Percentiles rank a stretch among this genome's conserved stretches.
Evolutionary conservation across 2,797 vertebrate species (phyloP).

Genomic region (Ceryle rudis): DNA sequence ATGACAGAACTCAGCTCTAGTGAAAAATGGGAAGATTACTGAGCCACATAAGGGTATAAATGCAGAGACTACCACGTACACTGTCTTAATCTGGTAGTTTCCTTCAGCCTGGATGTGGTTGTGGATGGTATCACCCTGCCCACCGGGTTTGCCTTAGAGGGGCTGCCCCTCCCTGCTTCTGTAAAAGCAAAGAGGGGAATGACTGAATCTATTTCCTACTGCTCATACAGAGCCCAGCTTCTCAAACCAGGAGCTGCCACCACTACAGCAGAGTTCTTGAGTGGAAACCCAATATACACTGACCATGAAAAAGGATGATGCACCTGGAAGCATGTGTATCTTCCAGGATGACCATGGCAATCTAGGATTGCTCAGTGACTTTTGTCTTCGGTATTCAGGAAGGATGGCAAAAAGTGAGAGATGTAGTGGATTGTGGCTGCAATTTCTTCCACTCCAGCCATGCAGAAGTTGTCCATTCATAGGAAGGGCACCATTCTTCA

Average conservation of each 20-base stretch:
- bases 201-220: not conserved
- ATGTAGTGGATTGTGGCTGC: not conserved
- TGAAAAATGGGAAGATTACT: not conserved
- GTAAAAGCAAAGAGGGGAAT: not conserved
- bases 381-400: not conserved
- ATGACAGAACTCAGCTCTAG: not conserved
- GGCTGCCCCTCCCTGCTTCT: not conserved
- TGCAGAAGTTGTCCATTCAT: not conserved
- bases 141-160: not conserved
- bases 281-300: not conserved
- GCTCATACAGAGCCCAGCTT: not conserved
- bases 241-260: not conserved
- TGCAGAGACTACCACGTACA: not conserved
- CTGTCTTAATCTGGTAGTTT: not conserved
- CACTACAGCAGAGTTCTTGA: not conserved
- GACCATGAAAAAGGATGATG: not conserved
- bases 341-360: not conserved
- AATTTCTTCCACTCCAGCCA: not conserved
- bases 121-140: not conserved
- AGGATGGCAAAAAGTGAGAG: not conserved
- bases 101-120: not conserved
- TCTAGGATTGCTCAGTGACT: not conserved
- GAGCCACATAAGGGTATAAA: not conserved
- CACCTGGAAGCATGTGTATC: not conserved
- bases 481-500: not conserved